phyloP scores from a whole-genome alignment of 2,888 invertebrate genomes.

The Yponomeuta plumbellus region DNA sequence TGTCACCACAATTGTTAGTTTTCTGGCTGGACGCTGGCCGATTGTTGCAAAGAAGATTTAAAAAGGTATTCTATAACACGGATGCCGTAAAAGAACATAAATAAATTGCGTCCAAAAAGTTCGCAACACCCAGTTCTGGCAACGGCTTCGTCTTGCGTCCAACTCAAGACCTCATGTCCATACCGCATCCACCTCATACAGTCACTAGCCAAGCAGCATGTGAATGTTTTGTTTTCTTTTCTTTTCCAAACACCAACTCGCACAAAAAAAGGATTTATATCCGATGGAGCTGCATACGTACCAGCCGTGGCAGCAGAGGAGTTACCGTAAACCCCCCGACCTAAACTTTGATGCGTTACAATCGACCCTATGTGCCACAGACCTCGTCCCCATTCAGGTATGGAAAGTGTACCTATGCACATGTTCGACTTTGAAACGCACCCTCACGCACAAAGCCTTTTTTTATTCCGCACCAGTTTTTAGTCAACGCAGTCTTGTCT shows the following conservation, averaged over 20 bases:
- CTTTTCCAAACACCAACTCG: conserved; percentile 66
- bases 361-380: conserved; percentile 70
- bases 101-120: background rate
- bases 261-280: conserved; percentile 74
- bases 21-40: conserved; percentile 35
- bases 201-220: conserved; percentile 73
- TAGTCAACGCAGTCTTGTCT: conserved; percentile 39
- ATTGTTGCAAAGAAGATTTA: conserved; percentile 24
- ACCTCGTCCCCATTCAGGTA: conserved; percentile 75
- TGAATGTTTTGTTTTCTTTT: conserved; percentile 77
- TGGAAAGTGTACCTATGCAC: conserved; percentile 52
- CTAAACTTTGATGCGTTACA: conserved; percentile 71
- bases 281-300: conserved; percentile 74
- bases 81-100: background rate
- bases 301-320: conserved; percentile 80
- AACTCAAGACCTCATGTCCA: conserved; percentile 39
- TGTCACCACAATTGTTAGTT: conserved; percentile 46
- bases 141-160: background rate
- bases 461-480: conserved; percentile 57
- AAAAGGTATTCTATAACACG: background rate
- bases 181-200: conserved; percentile 60
- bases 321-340: conserved; percentile 75
- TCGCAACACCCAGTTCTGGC: background rate
- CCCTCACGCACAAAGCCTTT: conserved; percentile 51
- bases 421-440: conserved; percentile 15